Evolutionary conservation across 1,140 invertebrate species (phyloP).

Genomic region (Dendroctonus valens): DNA sequence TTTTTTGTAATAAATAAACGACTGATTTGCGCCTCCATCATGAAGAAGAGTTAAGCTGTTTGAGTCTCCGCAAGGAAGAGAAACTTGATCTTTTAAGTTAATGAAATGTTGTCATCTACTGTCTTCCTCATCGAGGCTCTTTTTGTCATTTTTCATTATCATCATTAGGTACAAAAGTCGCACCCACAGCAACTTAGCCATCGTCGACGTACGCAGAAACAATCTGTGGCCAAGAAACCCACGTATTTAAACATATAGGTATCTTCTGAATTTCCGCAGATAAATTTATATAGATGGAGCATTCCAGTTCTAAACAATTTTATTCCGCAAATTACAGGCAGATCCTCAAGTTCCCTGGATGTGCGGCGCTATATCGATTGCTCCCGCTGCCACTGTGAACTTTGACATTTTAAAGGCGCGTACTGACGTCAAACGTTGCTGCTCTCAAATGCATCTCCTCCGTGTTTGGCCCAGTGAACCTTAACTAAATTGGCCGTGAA

Average conservation of each 20-base stretch:
- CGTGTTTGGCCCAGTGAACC: constrained; percentile 22
- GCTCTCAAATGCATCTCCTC: constrained; percentile 16
- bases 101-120: too few species aligned
- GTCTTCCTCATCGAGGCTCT: too few species aligned
- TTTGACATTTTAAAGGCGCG: constrained; percentile 30
- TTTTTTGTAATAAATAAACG: too few species aligned
- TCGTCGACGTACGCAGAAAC: background rate
- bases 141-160: too few species aligned
- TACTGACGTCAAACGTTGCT: constrained; percentile 19
- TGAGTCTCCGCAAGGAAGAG: background rate
- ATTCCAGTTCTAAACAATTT: constrained; percentile 1
- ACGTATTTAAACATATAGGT: background rate
- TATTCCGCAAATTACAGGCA: constrained; percentile 16
- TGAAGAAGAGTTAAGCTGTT: background rate
- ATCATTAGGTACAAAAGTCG: too few species aligned
- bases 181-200: background rate
- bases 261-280: background rate
- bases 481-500: constrained; percentile 13
- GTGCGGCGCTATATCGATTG: constrained; percentile 25
- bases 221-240: background rate
- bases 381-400: constrained; percentile 20
- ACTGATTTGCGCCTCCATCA: background rate
- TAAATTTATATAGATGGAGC: background rate
- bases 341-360: constrained; percentile 18
- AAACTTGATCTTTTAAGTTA: background rate